These are phyloP conservation scores for Thermophis baileyi DNA, from an alignment of 2,113 vertebrate genomes.

Conservation along the genomic window DNA sequence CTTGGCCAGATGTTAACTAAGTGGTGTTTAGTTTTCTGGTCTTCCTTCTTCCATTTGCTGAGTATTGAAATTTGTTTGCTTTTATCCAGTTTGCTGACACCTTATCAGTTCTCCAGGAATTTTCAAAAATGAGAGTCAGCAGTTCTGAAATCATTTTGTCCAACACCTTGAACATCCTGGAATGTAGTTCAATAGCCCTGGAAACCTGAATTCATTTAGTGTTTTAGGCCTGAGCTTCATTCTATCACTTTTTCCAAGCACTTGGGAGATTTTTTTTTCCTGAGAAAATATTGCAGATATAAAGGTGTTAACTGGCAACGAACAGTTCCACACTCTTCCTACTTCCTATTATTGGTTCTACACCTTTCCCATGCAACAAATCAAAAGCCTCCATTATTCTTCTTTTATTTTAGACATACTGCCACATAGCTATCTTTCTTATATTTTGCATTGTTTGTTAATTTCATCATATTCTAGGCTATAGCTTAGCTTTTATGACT, in stretches of 20 bases:
- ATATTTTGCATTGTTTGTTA: not conserved
- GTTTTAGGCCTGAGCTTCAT: not conserved
- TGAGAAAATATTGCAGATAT: not conserved
- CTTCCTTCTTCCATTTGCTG: not conserved
- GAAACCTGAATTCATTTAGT: not conserved
- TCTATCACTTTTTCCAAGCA: not conserved
- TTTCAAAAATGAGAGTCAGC: not conserved
- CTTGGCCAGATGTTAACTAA: not conserved
- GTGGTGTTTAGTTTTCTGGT: not conserved
- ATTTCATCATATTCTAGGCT: not conserved
- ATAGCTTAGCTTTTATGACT: not conserved
- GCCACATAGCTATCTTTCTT: not conserved
- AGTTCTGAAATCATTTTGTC: not conserved
- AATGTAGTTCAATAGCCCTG: not conserved
- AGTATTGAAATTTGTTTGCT: not conserved
- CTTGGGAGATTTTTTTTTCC: not conserved
- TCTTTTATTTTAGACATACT: not conserved
- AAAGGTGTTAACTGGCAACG: not conserved
- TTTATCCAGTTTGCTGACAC: not conserved
- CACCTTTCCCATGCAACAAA: not conserved
- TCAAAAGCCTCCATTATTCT: not conserved
- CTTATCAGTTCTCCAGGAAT: not conserved
- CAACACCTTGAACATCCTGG: not conserved
- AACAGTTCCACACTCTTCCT: not conserved
- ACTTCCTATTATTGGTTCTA: not conserved